Percentiles rank a stretch among this genome's conserved stretches.
Evolutionary conservation across 2,797 vertebrate species (phyloP).

Genomic region (Dendrocincla tyrannina): DNA sequence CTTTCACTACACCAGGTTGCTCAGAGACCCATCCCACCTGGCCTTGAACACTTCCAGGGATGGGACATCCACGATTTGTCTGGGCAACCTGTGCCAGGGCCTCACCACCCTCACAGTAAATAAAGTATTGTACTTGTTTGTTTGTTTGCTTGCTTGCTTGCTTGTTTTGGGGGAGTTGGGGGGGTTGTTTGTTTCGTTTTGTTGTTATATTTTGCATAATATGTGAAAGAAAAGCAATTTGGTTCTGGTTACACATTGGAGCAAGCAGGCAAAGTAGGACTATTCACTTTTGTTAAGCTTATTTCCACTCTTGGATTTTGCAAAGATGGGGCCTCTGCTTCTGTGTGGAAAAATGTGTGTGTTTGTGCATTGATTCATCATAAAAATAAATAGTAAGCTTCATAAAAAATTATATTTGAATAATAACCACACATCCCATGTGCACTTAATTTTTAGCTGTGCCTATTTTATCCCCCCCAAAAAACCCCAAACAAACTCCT

Average conservation of each 20-base stretch:
- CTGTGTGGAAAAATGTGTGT: neutral
- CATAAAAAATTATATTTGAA: neutral
- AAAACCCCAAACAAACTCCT: neutral
- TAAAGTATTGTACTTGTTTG: neutral
- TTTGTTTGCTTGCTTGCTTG: no score
- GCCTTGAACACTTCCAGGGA: neutral
- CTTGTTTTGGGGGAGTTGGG: no score
- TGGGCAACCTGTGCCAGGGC: neutral
- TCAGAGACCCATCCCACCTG: neutral
- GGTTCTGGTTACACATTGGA: neutral
- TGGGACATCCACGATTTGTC: neutral
- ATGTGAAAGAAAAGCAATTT: neutral
- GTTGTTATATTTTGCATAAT: neutral
- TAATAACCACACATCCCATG: neutral
- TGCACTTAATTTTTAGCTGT: neutral
- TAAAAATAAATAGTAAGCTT: neutral
- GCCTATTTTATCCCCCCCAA: neutral
- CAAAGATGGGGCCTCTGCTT: neutral
- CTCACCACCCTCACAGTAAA: neutral
- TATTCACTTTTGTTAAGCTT: neutral
- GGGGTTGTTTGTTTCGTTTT: neutral
- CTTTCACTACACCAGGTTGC: rapidly evolving
- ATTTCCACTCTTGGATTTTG: neutral
- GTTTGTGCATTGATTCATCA: neutral
- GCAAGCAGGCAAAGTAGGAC: neutral